Evolutionary conservation across 2,888 invertebrate species (phyloP).

Genomic region (Mythimna lalbum): DNA sequence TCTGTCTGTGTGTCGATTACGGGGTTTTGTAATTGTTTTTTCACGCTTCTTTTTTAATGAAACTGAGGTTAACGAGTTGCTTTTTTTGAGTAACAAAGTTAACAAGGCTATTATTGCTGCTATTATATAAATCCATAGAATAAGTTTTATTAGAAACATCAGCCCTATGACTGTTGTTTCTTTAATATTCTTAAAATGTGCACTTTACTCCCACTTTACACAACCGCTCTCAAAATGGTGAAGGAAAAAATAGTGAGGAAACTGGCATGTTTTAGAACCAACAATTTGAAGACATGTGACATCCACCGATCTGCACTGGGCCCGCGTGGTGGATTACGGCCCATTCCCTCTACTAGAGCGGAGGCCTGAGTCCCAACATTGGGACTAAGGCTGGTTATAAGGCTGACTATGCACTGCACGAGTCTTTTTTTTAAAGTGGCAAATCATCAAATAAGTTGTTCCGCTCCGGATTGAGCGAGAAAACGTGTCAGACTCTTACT

Average conservation of each 20-base stretch:
- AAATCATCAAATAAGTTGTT: background rate
- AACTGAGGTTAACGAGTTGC: background rate
- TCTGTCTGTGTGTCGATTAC: conserved; percentile 10
- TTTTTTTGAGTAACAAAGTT: background rate
- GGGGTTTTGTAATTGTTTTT: background rate
- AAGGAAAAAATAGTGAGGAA: too few species aligned
- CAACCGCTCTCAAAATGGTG: too few species aligned
- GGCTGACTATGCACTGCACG: too few species aligned
- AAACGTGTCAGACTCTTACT: background rate
- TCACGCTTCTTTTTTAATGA: background rate
- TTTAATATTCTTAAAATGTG: background rate
- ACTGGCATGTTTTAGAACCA: too few species aligned
- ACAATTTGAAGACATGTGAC: too few species aligned
- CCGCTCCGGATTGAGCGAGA: background rate
- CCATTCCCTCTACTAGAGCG: too few species aligned
- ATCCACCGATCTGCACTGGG: too few species aligned
- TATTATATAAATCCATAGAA: too few species aligned
- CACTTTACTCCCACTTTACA: too few species aligned
- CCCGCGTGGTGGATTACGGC: too few species aligned
- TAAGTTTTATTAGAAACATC: background rate
- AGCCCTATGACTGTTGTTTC: background rate
- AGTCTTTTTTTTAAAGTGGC: background rate
- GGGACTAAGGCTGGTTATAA: too few species aligned
- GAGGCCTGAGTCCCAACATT: too few species aligned
- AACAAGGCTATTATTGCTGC: background rate